Conservation (phyloP, 2,113 vertebrate species). For the Chaetorhynchus papuensis region DNA sequence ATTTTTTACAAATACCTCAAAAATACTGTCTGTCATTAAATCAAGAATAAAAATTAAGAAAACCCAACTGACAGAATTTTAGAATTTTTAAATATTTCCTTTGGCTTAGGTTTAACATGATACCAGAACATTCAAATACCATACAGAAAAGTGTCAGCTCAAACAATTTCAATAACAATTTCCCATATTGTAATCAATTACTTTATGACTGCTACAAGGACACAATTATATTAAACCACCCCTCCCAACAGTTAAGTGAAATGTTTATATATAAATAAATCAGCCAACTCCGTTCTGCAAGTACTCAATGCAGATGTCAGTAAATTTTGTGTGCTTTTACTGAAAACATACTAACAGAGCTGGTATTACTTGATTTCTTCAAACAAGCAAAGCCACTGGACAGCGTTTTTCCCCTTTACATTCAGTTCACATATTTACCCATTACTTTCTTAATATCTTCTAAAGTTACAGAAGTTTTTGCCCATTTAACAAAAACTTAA, state of each 20-base stretch:
- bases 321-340: background rate
- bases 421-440: background rate
- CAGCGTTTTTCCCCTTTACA: background rate
- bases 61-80: background rate
- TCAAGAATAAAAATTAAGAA: background rate
- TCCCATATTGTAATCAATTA: background rate
- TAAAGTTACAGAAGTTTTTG: background rate
- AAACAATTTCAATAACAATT: background rate
- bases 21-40: background rate
- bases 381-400: background rate
- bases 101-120: background rate
- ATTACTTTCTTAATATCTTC: background rate
- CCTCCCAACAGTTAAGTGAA: background rate
- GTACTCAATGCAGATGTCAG: background rate
- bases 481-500: background rate
- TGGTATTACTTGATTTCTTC: background rate
- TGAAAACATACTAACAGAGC: background rate
- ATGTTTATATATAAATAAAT: background rate
- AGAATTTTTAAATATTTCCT: background rate
- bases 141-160: background rate
- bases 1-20: background rate
- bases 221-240: background rate
- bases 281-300: background rate
- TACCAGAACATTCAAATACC: background rate
- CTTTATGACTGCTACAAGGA: background rate